Conservation (phyloP, 2,797 vertebrate species). For the Triplophysa bombifrons region DNA sequence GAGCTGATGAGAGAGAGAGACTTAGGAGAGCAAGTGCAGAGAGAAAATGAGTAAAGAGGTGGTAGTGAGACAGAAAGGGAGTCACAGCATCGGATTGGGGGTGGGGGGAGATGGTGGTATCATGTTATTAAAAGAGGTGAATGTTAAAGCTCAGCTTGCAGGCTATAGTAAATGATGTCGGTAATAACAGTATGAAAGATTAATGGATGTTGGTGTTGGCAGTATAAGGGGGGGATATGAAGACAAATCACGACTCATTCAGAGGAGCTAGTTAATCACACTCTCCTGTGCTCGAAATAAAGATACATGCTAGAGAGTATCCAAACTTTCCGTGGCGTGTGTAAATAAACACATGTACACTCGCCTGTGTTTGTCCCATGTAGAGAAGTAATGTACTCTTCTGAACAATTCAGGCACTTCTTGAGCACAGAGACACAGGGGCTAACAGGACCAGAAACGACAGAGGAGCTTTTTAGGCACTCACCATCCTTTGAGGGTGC, state of each 20-base stretch:
- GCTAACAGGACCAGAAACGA: conserved; percentile 18
- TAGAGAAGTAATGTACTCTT: conserved; percentile 29
- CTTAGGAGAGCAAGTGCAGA: conserved; percentile 1
- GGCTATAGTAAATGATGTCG: conserved; percentile 70
- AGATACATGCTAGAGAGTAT: conserved; percentile 32
- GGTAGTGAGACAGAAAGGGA: neutral
- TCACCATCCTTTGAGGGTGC: conserved; percentile 25
- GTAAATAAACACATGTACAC: conserved; percentile 15
- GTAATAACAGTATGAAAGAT: conserved; percentile 74
- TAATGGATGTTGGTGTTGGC: conserved; percentile 67
- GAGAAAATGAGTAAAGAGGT: conserved; percentile 1
- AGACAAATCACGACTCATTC: conserved; percentile 64
- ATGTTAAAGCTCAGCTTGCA: conserved; percentile 70
- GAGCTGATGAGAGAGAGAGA: conserved; percentile 3
- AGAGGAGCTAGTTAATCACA: conserved; percentile 59
- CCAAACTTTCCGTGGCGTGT: neutral
- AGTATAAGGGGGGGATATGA: conserved; percentile 61
- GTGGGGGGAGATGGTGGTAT: conserved; percentile 51
- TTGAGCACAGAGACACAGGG: neutral
- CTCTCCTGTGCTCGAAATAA: conserved; percentile 59
- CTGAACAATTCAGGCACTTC: neutral
- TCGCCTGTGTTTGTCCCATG: conserved; percentile 5
- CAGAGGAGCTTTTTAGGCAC: conserved; percentile 34
- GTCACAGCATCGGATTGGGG: conserved; percentile 44
- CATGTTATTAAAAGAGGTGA: conserved; percentile 66